Evolutionary conservation across 2,888 invertebrate genomes (phyloP).

Genomic region (Melieria picta): DNA sequence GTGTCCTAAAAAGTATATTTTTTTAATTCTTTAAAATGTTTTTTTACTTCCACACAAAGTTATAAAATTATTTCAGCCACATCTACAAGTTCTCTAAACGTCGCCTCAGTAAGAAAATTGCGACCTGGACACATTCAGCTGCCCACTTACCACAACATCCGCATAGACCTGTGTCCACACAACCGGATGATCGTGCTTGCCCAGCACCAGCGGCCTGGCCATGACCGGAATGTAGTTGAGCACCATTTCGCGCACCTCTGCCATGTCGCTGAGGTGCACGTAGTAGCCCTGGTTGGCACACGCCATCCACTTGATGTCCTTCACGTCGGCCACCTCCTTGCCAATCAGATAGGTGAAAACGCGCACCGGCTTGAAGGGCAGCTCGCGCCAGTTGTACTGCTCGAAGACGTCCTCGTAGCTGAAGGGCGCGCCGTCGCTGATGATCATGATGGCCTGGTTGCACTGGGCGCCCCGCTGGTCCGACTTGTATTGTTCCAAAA

Average conservation of each 20-base stretch:
- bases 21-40: background rate
- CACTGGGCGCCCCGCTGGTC: slow-evolving; percentile 77
- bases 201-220: slow-evolving; percentile 93
- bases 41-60: background rate
- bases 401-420: slow-evolving; percentile 93
- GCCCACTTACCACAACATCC: slow-evolving; percentile 79
- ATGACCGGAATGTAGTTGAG: slow-evolving; percentile 96
- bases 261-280: slow-evolving; percentile 94
- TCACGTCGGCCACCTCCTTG: slow-evolving; percentile 89
- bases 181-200: slow-evolving; percentile 85
- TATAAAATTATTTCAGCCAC: background rate
- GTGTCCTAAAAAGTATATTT: slow-evolving; percentile 72
- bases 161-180: slow-evolving; percentile 98
- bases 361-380: slow-evolving; percentile 84
- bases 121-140: background rate
- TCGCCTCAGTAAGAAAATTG: too few relatives aligned
- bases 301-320: slow-evolving; percentile 98
- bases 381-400: slow-evolving; percentile 84
- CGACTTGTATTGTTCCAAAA: slow-evolving; percentile 76
- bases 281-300: slow-evolving; percentile 96
- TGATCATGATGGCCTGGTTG: slow-evolving; percentile 97
- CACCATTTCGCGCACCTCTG: slow-evolving; percentile 97
- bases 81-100: background rate
- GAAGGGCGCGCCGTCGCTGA: slow-evolving; percentile 98
- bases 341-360: slow-evolving; percentile 99